Base-by-base conservation (phyloP, 1,140 invertebrate species). In the Centruroides vittatus region DNA sequence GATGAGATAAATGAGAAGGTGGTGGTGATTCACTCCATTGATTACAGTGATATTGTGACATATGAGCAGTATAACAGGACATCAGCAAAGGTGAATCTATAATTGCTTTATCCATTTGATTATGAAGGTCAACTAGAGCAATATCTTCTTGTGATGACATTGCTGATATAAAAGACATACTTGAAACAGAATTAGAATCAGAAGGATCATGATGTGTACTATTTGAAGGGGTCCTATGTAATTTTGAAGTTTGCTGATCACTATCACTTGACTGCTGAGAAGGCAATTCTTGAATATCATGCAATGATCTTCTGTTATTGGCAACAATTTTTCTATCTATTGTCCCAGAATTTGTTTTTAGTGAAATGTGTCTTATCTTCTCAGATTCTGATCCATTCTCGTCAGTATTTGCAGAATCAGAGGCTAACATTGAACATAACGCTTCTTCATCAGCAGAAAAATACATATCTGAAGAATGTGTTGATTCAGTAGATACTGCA, bases 81-180 rank as follows among this genome's bases (percentile, higher is more conserved):
- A 97, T 93, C 0, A 98, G 76, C 35, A 97, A 73, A 0, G 93
- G 92, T 3, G 92, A 96, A 58, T 79, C 73, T 34, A 91, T 85
- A 61, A 97, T 96, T 0, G 91, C 88, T 68, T 92, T 89, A 71
- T 95, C 93, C 8, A 94, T 84, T 76, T 98, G 93, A 82, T 91
- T 90, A 69, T 95, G 89, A 6, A 97, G 76, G 78, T 97, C 93
- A 0, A 97, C 88, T 57, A 95, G 74, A 3, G 89, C 88, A 70
- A 92, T 85, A 69, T 94, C 90, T 74, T 93, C 89, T 72, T 93
- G 89, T n/a, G 89, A 93, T 1, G 89, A 92, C 60, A 92, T 81
- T 4, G 92, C 92, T 0, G 90, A 94, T 58, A 89, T 89, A 67
- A 93, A 95, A 1, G 91, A 95, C 4, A 74, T 68, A 10, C 72